Evolutionary conservation across 2,797 vertebrate genomes (phyloP).

Genomic region (Apodemus agrarius): DNA sequence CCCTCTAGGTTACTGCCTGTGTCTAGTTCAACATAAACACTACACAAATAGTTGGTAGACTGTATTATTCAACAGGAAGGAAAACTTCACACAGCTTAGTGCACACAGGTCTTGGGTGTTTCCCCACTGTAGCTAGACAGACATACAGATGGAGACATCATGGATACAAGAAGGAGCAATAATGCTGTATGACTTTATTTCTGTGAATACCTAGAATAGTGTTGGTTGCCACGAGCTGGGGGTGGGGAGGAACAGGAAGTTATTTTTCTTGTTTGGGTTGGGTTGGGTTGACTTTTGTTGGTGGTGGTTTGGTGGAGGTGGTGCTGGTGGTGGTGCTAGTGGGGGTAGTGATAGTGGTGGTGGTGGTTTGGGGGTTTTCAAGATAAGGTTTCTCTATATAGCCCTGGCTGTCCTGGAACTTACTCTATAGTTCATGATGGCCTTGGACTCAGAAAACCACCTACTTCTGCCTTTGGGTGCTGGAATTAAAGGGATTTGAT

Average conservation of each 20-base stretch:
- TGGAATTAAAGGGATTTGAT: neutral
- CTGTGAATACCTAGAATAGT: neutral
- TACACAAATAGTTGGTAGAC: neutral
- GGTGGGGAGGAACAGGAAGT: neutral
- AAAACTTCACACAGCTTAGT: neutral
- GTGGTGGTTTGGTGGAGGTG: neutral
- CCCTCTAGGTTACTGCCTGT: neutral
- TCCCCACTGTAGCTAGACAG: neutral
- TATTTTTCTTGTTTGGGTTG: neutral
- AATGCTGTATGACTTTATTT: neutral
- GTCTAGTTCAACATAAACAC: neutral
- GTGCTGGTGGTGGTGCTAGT: no score
- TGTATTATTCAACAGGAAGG: neutral
- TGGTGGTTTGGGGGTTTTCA: neutral
- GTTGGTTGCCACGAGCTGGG: neutral
- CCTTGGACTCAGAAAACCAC: neutral
- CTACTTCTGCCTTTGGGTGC: neutral
- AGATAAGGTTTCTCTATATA: neutral
- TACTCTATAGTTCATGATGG: neutral
- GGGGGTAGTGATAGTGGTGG: neutral
- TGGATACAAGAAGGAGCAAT: neutral
- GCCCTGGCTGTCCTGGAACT: neutral
- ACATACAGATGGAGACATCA: neutral
- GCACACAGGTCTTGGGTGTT: neutral
- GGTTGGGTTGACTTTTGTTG: neutral